These are phyloP conservation scores for Aplocera efformata DNA, from an alignment of 2,888 invertebrate species.

Conservation along the genomic window DNA sequence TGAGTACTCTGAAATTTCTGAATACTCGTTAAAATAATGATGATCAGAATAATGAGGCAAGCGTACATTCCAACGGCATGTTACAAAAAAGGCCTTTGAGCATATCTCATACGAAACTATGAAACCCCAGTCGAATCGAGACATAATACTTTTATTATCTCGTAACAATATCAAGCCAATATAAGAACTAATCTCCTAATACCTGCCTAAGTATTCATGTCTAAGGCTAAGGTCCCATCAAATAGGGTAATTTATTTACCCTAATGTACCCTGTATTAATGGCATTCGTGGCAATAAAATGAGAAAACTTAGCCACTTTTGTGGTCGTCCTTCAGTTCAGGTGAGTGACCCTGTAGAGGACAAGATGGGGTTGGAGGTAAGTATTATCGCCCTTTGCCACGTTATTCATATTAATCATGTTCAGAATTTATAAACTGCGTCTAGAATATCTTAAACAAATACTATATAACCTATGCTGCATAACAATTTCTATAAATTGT, in stretches of 20 bases:
- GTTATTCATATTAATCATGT: no score
- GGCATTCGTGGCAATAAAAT: conserved; percentile 24
- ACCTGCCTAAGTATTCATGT: conserved; percentile 27
- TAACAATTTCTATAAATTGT: no score
- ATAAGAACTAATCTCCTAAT: conserved; percentile 28
- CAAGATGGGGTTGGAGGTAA: no score
- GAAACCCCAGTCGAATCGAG: conserved; percentile 16
- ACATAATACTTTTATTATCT: conserved; percentile 25
- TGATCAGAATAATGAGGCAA: no score
- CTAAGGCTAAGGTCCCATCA: conserved; percentile 15
- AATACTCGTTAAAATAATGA: no score
- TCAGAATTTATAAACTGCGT: no score
- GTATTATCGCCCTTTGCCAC: no score
- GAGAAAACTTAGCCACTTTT: conserved; percentile 19
- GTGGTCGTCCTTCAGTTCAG: conserved; percentile 4
- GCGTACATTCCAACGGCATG: no score
- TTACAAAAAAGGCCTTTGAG: no score
- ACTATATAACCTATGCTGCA: no score
- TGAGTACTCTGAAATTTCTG: no score
- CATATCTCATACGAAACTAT: conserved; percentile 3
- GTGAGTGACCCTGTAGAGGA: neutral
- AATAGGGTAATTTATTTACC: conserved; percentile 25
- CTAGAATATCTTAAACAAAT: no score
- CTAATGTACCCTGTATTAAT: conserved; percentile 25
- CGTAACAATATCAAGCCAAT: conserved; percentile 27